These are phyloP conservation scores for Rhinichthys klamathensis DNA, from an alignment of 2,113 vertebrate species.

Conservation along the genomic window DNA sequence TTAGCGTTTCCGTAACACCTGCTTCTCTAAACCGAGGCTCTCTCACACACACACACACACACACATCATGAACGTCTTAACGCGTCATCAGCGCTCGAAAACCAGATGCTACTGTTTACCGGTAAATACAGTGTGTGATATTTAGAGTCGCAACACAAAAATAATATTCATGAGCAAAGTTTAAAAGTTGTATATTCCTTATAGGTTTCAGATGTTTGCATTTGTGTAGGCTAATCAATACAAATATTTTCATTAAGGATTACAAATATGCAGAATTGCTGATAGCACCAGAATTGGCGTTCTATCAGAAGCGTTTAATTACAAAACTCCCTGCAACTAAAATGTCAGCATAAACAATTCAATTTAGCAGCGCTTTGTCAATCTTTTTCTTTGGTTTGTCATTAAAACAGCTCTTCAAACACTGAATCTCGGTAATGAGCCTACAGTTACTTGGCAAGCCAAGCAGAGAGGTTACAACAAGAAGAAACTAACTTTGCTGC, in stretches of 20 bases:
- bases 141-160: not conserved
- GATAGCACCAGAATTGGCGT: not conserved
- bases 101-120: not conserved
- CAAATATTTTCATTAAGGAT: not conserved
- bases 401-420: slow-evolving; percentile 42
- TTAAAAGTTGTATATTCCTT: not conserved
- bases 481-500: slow-evolving; percentile 22
- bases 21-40: not conserved
- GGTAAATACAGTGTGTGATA: not conserved
- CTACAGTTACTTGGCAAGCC: not conserved
- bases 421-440: slow-evolving; percentile 41
- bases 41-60: not conserved
- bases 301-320: slow-evolving; percentile 30
- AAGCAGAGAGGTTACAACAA: not conserved
- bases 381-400: slow-evolving; percentile 45
- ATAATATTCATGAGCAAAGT: not conserved
- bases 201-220: not conserved
- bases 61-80: not conserved
- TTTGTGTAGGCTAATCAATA: not conserved
- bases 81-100: not conserved
- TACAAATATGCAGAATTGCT: not conserved
- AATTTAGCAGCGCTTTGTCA: slow-evolving; percentile 24
- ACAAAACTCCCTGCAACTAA: slow-evolving; percentile 39
- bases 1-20: slow-evolving; percentile 49
- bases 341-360: slow-evolving; percentile 37